Evolutionary conservation across 2,797 vertebrate species (phyloP).

Genomic region (Sebastolobus alascanus): DNA sequence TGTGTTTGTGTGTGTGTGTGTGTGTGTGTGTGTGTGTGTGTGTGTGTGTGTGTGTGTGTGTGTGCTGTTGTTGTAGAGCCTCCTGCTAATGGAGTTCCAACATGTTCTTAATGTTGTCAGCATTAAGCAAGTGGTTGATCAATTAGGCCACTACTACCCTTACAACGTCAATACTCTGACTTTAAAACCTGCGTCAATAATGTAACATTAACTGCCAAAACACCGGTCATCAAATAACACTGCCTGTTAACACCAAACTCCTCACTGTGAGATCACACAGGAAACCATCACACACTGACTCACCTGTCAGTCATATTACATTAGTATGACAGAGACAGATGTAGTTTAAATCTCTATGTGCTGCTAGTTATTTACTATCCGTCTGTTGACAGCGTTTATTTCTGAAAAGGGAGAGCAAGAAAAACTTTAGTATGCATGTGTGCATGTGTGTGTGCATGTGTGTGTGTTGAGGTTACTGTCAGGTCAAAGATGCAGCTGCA

Average conservation of each 20-base stretch:
- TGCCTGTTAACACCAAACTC: slow-evolving; percentile 2
- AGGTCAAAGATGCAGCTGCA: slow-evolving; percentile 70
- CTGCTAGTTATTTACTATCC: background rate
- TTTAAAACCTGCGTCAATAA: slow-evolving; percentile 58
- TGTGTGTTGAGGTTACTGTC: slow-evolving; percentile 53
- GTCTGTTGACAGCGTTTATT: background rate
- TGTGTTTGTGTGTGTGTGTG: too few relatives aligned
- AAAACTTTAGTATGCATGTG: background rate
- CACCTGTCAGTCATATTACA: background rate
- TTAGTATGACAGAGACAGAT: background rate
- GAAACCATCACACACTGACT: background rate
- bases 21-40: too few relatives aligned
- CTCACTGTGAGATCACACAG: slow-evolving; percentile 4
- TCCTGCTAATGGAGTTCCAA: slow-evolving; percentile 57
- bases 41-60: slow-evolving; percentile 3
- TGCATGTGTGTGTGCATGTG: slow-evolving; percentile 25
- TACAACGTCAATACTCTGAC: slow-evolving; percentile 72
- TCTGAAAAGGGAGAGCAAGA: slow-evolving; percentile 14
- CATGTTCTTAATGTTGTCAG: slow-evolving; percentile 78
- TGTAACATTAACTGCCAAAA: slow-evolving; percentile 64
- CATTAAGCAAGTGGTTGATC: slow-evolving; percentile 74
- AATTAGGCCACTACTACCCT: slow-evolving; percentile 73
- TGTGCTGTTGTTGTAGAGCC: background rate
- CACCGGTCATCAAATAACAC: slow-evolving; percentile 35
- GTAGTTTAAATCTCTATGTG: background rate